Percentiles rank a stretch among this genome's conserved stretches.
phyloP scores from a whole-genome alignment of 2,888 invertebrate genomes.

The Dolomedes plantarius region DNA sequence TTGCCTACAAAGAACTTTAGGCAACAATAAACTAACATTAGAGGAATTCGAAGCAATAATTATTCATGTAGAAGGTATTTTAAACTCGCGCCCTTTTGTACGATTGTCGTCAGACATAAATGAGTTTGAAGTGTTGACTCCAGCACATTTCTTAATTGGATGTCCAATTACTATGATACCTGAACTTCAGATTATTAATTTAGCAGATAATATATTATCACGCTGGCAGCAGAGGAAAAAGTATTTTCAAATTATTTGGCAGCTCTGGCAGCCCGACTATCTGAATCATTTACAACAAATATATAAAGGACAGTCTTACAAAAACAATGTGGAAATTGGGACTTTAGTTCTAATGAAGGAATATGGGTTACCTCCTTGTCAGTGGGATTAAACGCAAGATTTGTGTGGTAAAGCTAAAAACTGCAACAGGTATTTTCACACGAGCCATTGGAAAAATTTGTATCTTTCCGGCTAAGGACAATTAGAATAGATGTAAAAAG shows the following conservation, averaged over 20 bases:
- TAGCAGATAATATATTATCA: slow-evolving; percentile 64
- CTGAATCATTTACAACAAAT: slow-evolving; percentile 17
- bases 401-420: neutral
- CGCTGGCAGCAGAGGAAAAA: slow-evolving; percentile 73
- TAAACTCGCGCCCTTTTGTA: slow-evolving; percentile 75
- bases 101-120: slow-evolving; percentile 73
- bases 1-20: slow-evolving; percentile 72
- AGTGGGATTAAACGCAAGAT: neutral
- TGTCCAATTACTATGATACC: slow-evolving; percentile 65
- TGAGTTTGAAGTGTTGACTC: slow-evolving; percentile 74
- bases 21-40: slow-evolving; percentile 73
- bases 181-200: slow-evolving; percentile 72
- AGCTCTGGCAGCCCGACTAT: neutral
- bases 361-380: neutral
- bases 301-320: slow-evolving; percentile 73
- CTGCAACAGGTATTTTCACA: neutral
- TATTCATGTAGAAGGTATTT: slow-evolving; percentile 74
- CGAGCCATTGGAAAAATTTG: neutral
- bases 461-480: neutral
- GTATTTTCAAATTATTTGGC: slow-evolving; percentile 12
- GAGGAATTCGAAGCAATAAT: slow-evolving; percentile 75
- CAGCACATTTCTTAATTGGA: slow-evolving; percentile 74
- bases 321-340: neutral
- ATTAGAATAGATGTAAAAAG: too few species aligned
- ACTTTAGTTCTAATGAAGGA: neutral